Percentiles rank a stretch among this genome's conserved stretches.
Evolutionary conservation across 2,888 invertebrate genomes (phyloP).

Genomic region (Diadegma fenestrale): DNA sequence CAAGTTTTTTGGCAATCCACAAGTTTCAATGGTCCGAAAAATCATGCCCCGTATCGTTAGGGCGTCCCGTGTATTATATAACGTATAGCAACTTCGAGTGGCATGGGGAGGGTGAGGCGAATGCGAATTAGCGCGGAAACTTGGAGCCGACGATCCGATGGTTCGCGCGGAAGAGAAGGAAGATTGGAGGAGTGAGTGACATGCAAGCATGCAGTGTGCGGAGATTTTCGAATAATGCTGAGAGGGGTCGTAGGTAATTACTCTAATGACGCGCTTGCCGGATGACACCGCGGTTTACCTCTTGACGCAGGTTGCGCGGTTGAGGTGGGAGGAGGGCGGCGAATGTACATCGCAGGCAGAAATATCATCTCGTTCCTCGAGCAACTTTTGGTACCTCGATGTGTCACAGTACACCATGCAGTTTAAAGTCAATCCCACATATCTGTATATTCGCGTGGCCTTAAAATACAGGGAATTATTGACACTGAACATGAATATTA

Average conservation of each 20-base stretch:
- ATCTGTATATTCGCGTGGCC: background rate
- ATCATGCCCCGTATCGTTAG: background rate
- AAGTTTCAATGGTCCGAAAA: background rate
- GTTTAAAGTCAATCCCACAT: background rate
- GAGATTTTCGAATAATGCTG: slow-evolving; percentile 53
- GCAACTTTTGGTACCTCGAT: slow-evolving; percentile 30
- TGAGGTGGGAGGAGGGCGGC: slow-evolving; percentile 28
- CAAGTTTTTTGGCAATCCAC: background rate
- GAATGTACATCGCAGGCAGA: slow-evolving; percentile 58
- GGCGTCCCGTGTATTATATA: slow-evolving; percentile 12
- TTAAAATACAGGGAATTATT: slow-evolving; percentile 1
- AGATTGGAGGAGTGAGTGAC: slow-evolving; percentile 57
- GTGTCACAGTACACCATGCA: slow-evolving; percentile 9
- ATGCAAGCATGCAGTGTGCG: slow-evolving; percentile 37
- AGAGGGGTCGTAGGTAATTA: slow-evolving; percentile 70
- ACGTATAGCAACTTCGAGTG: background rate
- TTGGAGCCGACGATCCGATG: slow-evolving; percentile 46
- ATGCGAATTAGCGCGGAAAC: slow-evolving; percentile 67
- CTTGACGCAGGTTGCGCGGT: slow-evolving; percentile 58
- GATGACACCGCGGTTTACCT: slow-evolving; percentile 72
- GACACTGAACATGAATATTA: background rate
- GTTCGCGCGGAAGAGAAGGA: slow-evolving; percentile 9
- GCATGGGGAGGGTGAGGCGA: slow-evolving; percentile 36
- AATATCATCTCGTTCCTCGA: slow-evolving; percentile 50
- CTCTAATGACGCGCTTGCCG: slow-evolving; percentile 71